These are phyloP conservation scores for Sycobia sp. DNA, from an alignment of 1,140 invertebrate genomes.

Conservation along the genomic window DNA sequence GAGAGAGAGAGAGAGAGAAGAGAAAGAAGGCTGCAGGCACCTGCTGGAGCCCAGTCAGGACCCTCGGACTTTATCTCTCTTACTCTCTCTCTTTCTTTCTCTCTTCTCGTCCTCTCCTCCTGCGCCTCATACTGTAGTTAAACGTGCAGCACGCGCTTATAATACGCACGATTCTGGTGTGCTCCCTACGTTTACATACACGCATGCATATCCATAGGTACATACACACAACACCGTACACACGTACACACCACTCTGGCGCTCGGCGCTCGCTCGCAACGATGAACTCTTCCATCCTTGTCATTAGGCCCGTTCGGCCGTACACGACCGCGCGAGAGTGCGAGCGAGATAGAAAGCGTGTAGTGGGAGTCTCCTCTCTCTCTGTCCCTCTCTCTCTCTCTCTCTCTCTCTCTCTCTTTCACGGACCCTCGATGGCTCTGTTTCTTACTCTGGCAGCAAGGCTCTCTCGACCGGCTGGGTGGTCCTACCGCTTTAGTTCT, in stretches of 20 bases:
- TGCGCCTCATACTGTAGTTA: too few relatives aligned
- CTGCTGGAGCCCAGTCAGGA: constrained; percentile 54
- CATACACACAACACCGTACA: too few relatives aligned
- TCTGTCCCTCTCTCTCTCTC: constrained; percentile 1
- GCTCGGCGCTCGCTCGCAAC: constrained; percentile 5
- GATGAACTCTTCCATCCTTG: constrained; percentile 7
- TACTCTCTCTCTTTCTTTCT: too few relatives aligned
- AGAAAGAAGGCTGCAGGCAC: constrained; percentile 42
- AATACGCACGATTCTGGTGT: too few relatives aligned
- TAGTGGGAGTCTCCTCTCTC: constrained; percentile 53
- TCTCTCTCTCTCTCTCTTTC: constrained; percentile 20
- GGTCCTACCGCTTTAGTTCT: constrained; percentile 63
- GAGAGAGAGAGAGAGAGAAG: too few relatives aligned
- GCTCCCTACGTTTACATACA: not conserved
- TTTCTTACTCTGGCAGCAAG: constrained; percentile 48
- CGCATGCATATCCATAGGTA: too few relatives aligned
- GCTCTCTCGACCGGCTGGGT: constrained; percentile 60
- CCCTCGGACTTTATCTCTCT: too few relatives aligned
- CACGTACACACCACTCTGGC: too few relatives aligned
- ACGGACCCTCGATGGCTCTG: constrained; percentile 52
- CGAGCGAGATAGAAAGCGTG: constrained; percentile 39
- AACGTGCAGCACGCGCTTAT: not conserved
- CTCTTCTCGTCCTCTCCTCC: too few relatives aligned
- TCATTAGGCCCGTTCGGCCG: not conserved
- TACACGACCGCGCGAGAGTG: constrained; percentile 10